Conservation (phyloP, 2,113 vertebrate species). For the Anser brachyrhynchus region DNA sequence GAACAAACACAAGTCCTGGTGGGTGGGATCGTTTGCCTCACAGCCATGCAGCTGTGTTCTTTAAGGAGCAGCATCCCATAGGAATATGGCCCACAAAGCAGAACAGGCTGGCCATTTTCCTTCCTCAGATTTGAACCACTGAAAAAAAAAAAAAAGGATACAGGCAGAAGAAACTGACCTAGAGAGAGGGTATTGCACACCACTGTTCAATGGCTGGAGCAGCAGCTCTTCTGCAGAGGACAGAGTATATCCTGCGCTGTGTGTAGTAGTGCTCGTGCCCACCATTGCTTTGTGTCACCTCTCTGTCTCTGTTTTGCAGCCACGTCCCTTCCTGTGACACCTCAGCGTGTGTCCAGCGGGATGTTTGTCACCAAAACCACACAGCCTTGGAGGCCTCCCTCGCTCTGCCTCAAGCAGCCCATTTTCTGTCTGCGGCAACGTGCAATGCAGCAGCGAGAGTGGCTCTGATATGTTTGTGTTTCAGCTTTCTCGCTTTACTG, state of each 20-base stretch:
- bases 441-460: not conserved
- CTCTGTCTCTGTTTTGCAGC: not conserved
- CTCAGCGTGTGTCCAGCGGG: fast-evolving
- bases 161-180: fast-evolving
- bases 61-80: slow-evolving; percentile 15
- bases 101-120: not conserved
- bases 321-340: not conserved
- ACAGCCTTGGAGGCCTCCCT: not conserved
- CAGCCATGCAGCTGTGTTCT: slow-evolving; percentile 27
- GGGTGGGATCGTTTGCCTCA: not conserved
- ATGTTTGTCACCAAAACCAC: not conserved
- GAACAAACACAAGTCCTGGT: not conserved
- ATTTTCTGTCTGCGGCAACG: not conserved
- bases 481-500: not conserved
- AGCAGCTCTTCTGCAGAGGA: fast-evolving
- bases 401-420: not conserved
- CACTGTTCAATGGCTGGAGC: fast-evolving
- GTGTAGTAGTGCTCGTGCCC: not conserved
- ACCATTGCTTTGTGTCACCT: not conserved
- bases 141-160: not conserved
- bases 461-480: not conserved
- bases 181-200: not conserved
- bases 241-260: fast-evolving
- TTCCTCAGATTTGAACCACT: not conserved
- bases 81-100: not conserved